Conservation (phyloP, 2,888 invertebrate species). For the Chaetoderma sp. region DNA sequence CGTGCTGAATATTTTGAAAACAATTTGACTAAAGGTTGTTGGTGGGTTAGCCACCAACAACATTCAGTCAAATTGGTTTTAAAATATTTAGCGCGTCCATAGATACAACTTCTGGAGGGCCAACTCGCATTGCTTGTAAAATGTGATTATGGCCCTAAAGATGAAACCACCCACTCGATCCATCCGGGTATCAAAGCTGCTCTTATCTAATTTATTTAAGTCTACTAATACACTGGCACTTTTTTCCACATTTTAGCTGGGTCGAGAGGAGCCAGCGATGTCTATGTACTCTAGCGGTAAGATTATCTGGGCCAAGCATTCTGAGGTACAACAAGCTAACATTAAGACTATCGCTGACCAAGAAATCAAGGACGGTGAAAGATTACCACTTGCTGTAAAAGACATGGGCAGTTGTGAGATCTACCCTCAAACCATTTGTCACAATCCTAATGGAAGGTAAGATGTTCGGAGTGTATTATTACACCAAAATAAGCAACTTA, state of each 20-base stretch:
- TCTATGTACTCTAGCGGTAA: conserved; percentile 99
- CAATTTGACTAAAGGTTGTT: no score
- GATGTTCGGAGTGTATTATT: neutral
- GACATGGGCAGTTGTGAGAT: conserved; percentile 99
- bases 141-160: no score
- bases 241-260: conserved; percentile 77
- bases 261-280: conserved; percentile 98
- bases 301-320: conserved; percentile 98
- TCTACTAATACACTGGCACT: neutral
- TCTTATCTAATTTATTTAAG: neutral
- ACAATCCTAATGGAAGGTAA: conserved; percentile 95
- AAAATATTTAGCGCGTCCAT: no score
- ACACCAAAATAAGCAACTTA: no score
- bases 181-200: no score
- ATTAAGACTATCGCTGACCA: conserved; percentile 78
- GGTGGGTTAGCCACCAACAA: no score
- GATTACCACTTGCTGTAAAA: conserved; percentile 92
- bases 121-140: no score
- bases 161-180: no score
- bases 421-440: conserved; percentile 97
- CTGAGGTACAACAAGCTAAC: conserved; percentile 97
- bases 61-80: no score
- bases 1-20: no score
- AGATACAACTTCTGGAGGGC: no score
- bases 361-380: conserved; percentile 88